A percentile compares a stretch with the other conserved stretches of the same genome.
These are phyloP conservation scores for Halcyon malimbica DNA, from an alignment of 2,113 vertebrate genomes.

Conservation along the genomic window DNA sequence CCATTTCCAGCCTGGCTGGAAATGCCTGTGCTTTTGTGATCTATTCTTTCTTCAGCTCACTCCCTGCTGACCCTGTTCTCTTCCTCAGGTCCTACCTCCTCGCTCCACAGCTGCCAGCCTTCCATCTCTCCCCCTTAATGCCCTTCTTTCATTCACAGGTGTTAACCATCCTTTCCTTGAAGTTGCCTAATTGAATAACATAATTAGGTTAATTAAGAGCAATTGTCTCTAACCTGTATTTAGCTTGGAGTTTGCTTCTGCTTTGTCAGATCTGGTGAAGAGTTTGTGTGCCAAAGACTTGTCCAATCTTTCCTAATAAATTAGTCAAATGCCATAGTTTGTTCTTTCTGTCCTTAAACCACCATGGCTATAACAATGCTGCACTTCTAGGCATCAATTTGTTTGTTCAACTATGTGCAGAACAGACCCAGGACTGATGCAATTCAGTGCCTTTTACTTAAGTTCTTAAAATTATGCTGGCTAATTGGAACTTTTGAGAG, in stretches of 20 bases:
- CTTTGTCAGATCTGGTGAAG: neutral
- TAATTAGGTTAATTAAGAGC: neutral
- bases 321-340: neutral
- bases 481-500: conserved; percentile 41
- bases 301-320: neutral
- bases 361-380: neutral
- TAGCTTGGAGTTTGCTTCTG: neutral
- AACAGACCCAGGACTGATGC: neutral
- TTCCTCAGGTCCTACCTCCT: neutral
- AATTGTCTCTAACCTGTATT: neutral
- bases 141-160: neutral
- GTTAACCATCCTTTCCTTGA: neutral
- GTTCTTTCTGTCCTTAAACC: neutral
- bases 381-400: neutral
- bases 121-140: neutral
- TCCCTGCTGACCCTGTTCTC: neutral
- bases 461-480: conserved; percentile 5
- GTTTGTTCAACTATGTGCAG: neutral
- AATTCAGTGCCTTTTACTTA: neutral
- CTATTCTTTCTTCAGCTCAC: neutral
- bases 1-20: fast-evolving
- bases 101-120: neutral
- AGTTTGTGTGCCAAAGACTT: neutral
- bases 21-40: fast-evolving
- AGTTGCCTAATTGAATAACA: neutral